Conservation (phyloP, 2,797 vertebrate genomes). For the Siniperca scherzeri region DNA sequence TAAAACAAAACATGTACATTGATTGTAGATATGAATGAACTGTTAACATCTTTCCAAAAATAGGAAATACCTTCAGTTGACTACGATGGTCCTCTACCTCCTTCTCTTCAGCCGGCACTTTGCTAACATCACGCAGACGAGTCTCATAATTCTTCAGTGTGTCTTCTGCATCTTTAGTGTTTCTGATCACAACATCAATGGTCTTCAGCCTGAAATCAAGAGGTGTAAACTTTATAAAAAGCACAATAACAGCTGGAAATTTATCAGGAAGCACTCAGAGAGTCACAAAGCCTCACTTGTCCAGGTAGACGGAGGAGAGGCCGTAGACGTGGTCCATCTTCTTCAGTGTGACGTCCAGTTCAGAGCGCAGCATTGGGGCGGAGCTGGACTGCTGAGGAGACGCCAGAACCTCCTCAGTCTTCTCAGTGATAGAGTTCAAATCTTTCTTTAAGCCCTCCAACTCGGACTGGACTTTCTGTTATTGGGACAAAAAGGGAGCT, state of each 20-base stretch:
- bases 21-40: neutral
- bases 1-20: neutral
- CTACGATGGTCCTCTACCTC: constrained; percentile 88
- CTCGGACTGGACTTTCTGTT: constrained; percentile 91
- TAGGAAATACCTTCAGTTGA: constrained; percentile 88
- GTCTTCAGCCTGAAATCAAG: constrained; percentile 91
- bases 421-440: constrained; percentile 85
- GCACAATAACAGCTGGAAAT: neutral
- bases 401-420: constrained; percentile 88
- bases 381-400: constrained; percentile 87
- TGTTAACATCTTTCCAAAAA: neutral
- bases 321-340: constrained; percentile 95
- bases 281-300: constrained; percentile 86
- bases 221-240: neutral
- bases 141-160: constrained; percentile 88
- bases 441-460: constrained; percentile 92
- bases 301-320: constrained; percentile 94
- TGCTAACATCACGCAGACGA: constrained; percentile 90
- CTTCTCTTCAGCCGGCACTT: constrained; percentile 88
- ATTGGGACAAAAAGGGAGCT: neutral
- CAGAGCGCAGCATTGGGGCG: constrained; percentile 88
- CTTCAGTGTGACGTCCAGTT: constrained; percentile 91
- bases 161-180: constrained; percentile 92
- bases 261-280: fast-evolving
- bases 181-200: constrained; percentile 92